phyloP scores from a whole-genome alignment of 2,113 vertebrate species.

The Python bivittatus region DNA sequence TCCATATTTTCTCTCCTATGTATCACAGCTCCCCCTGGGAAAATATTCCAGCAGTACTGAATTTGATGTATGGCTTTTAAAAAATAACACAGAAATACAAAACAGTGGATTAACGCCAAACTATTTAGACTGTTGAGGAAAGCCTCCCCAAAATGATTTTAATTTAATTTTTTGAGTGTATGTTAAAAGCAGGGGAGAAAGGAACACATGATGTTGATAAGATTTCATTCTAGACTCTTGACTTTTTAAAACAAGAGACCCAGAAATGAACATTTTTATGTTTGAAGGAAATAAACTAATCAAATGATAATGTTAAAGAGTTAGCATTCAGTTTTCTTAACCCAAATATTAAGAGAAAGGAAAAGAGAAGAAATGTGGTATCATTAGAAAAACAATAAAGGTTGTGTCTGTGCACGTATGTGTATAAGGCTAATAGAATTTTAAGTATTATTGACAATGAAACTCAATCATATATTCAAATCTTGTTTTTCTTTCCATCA shows the following conservation, averaged over 20 bases:
- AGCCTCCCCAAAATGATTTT: background rate
- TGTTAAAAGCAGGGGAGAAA: background rate
- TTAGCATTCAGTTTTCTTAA: slow-evolving; percentile 9
- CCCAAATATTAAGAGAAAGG: background rate
- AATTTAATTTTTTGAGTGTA: background rate
- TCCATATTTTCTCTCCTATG: background rate
- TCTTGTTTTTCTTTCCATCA: slow-evolving; percentile 46
- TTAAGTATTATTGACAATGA: slow-evolving; percentile 69
- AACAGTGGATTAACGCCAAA: background rate
- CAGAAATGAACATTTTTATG: slow-evolving; percentile 49
- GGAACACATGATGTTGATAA: slow-evolving; percentile 50
- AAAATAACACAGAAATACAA: background rate
- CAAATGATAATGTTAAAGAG: slow-evolving; percentile 64
- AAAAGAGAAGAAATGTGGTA: slow-evolving; percentile 51
- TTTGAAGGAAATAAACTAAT: slow-evolving; percentile 43
- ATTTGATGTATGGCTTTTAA: background rate
- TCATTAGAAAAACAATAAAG: slow-evolving; percentile 69
- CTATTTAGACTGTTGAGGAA: background rate
- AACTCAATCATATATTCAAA: slow-evolving; percentile 68
- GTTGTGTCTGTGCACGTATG: slow-evolving; percentile 41
- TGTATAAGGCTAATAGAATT: slow-evolving; percentile 62
- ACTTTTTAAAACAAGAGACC: slow-evolving; percentile 55
- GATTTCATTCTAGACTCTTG: slow-evolving; percentile 54
- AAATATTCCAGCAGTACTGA: background rate
- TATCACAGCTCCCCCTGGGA: background rate